Conservation (phyloP, 2,888 invertebrate species). For the Laspeyria flexula region DNA sequence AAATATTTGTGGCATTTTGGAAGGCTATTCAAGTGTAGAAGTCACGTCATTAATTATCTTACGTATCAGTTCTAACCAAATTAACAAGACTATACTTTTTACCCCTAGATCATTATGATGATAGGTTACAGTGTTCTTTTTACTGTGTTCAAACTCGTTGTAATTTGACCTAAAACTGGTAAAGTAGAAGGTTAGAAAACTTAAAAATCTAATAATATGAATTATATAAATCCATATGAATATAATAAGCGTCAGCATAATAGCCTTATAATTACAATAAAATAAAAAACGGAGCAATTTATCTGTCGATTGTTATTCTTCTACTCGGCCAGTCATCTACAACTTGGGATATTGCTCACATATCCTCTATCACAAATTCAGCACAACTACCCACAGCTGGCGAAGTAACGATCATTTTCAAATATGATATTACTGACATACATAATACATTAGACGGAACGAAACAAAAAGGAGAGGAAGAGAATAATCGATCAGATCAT, state of each 20-base stretch:
- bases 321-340: neutral
- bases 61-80: too few species aligned
- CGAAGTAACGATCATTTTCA: conserved; percentile 23
- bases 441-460: conserved; percentile 29
- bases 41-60: too few species aligned
- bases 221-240: too few species aligned
- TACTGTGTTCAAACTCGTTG: too few species aligned
- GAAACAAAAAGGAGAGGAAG: conserved; percentile 26
- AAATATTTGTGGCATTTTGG: neutral
- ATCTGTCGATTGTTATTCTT: neutral
- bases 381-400: conserved; percentile 11
- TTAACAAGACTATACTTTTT: too few species aligned
- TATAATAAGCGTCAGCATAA: too few species aligned
- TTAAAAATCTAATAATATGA: too few species aligned
- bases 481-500: conserved; percentile 48
- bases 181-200: too few species aligned
- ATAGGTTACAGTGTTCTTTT: too few species aligned
- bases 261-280: neutral
- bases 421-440: conserved; percentile 33
- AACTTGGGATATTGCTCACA: conserved; percentile 1
- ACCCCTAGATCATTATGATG: too few species aligned
- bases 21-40: too few species aligned
- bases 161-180: too few species aligned
- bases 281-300: neutral
- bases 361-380: conserved; percentile 8